Percentiles rank a stretch among this genome's conserved stretches.
These are phyloP conservation scores for Hypomesus transpacificus DNA, from an alignment of 2,113 vertebrate genomes.

Conservation along the genomic window DNA sequence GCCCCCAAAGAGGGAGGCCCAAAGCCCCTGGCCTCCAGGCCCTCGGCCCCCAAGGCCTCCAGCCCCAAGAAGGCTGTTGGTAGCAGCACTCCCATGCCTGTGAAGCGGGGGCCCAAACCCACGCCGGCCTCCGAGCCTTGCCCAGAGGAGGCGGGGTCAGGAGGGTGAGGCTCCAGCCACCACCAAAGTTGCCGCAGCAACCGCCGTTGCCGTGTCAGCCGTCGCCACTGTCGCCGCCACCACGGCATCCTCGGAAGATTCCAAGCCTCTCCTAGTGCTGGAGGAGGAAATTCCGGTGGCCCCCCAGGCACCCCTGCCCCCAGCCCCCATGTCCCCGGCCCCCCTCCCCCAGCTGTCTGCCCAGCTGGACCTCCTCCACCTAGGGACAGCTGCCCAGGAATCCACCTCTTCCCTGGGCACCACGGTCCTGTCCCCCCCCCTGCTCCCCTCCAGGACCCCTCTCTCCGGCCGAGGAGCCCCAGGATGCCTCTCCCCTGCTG, in stretches of 20 bases:
- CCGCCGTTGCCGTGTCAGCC: slow-evolving; percentile 35
- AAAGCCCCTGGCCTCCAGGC: slow-evolving; percentile 41
- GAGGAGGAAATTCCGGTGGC: slow-evolving; percentile 7
- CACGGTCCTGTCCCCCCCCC: slow-evolving; percentile 71
- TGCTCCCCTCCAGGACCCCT: slow-evolving; percentile 59
- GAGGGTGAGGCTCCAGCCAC: slow-evolving; percentile 18
- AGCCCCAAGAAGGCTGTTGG: slow-evolving; percentile 72
- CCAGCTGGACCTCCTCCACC: slow-evolving; percentile 49
- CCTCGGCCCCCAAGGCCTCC: slow-evolving; percentile 53
- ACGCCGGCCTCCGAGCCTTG: slow-evolving; percentile 19
- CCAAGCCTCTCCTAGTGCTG: background rate
- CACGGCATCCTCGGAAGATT: background rate
- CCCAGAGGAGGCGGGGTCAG: slow-evolving; percentile 6
- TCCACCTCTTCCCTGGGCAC: slow-evolving; percentile 61
- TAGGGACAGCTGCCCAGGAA: slow-evolving; percentile 33
- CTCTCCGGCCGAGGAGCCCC: slow-evolving; percentile 46
- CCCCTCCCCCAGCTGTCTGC: slow-evolving; percentile 31
- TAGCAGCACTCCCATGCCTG: slow-evolving; percentile 70
- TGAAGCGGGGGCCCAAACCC: slow-evolving; percentile 68
- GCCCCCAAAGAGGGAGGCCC: slow-evolving; percentile 43
- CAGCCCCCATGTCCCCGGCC: background rate
- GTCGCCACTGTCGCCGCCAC: slow-evolving; percentile 26
- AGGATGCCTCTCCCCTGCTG: slow-evolving; percentile 40
- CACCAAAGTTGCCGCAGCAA: slow-evolving; percentile 15
- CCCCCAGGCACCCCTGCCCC: background rate